Conservation (phyloP, 2,113 vertebrate species). For the Lamprotornis superbus region DNA sequence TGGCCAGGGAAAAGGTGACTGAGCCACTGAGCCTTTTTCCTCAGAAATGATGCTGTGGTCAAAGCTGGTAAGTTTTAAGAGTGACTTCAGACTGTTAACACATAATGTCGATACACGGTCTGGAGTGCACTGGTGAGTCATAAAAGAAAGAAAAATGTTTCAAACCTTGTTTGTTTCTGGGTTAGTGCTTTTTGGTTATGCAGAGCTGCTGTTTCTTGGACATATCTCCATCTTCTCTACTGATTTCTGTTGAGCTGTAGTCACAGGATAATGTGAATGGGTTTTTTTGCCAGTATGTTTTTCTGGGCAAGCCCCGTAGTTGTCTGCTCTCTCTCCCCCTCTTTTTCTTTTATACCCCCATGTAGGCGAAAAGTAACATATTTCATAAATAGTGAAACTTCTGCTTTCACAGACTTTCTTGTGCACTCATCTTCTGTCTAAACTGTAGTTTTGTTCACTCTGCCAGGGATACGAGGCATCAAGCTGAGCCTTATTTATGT, state of each 20-base stretch:
- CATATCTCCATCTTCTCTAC: not conserved
- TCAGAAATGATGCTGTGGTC: not conserved
- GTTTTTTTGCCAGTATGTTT: not conserved
- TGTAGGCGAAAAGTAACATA: not conserved
- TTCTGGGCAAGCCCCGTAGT: not conserved
- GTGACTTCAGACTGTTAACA: not conserved
- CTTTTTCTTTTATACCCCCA: not conserved
- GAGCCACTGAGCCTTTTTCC: not conserved
- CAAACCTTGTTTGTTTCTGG: not conserved
- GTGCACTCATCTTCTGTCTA: not conserved
- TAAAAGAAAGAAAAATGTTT: not conserved
- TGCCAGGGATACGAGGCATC: not conserved
- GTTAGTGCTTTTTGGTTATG: not conserved
- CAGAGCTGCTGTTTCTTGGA: not conserved
- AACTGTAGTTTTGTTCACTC: not conserved
- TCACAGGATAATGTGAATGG: not conserved
- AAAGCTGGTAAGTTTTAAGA: not conserved
- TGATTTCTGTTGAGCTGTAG: not conserved
- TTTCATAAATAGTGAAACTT: not conserved
- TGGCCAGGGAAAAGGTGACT: not conserved
- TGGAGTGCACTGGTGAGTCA: not conserved
- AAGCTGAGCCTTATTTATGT: not conserved
- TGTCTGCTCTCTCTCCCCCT: not conserved
- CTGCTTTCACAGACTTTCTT: not conserved
- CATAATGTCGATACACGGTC: fast-evolving